Base-by-base conservation (phyloP, 2,888 invertebrate species). In the Rhagophthalmus giganteus region DNA sequence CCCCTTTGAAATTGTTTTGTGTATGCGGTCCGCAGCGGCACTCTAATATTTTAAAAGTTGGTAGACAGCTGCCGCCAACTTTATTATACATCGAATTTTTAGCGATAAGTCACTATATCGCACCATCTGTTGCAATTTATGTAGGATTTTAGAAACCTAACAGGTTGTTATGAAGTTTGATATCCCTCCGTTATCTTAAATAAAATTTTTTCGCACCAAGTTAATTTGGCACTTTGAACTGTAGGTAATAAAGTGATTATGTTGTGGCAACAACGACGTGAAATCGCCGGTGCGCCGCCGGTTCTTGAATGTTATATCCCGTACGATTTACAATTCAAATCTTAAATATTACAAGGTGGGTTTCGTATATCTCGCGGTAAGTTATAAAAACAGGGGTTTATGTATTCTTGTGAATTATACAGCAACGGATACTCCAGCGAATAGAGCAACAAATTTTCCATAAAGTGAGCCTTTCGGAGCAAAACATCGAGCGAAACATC, bases 361-460 rank as follows among this genome's bases (percentile, higher is more conserved):
- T 27, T 30, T 25, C 38, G 24, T 38, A 38, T 38, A 41, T 41
- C 31, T 33, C 24, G 13, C 15, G 25, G 27, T 10, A 28, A 44
- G 44, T 44, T 44, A 44, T 44, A 46, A 46, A 46, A 46, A 44
- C 12, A 10, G 15, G 37, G 31, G 37, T 38, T 45, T 35, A 45
- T 46, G 33, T 38, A 37, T 47, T 26, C 33, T 13, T 8, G 38
- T 27, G 47, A 30, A 47, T 47, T 47, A 47, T 47, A 37, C 32
- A 32, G 20, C 30, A 41, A 41, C 40, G 49, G 34, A 41, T 41
- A 41, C 49, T 41, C 26, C 34, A 44, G 42, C 33, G 39, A 51
- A 39, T 39, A 34, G 28, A 38, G 38, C 38, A 39, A 45, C 51
- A 51, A 51, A 51, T 51, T 51, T 49, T 51, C 32, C 38, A 45